Evolutionary conservation across 1,140 invertebrate species (phyloP).

Genomic region (Macrobrachium rosenbergii): DNA sequence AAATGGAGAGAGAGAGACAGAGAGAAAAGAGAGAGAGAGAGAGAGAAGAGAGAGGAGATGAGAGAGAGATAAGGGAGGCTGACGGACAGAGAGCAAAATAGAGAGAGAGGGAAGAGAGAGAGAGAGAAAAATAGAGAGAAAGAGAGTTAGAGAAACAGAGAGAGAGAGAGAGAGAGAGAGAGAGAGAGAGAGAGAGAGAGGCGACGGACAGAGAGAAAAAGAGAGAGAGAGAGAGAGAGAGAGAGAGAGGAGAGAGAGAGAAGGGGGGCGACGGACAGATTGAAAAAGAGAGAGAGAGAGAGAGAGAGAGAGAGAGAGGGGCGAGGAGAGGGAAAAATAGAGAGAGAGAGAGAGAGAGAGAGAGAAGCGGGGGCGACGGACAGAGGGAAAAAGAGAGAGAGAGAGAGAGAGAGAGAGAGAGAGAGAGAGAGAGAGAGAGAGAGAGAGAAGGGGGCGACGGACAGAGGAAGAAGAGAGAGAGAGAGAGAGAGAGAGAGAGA

Average conservation of each 20-base stretch:
- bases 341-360: not conserved
- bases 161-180: not conserved
- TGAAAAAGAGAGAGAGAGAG: too few relatives aligned
- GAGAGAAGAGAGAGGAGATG: not conserved
- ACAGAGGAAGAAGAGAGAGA: not conserved
- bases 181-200: too few relatives aligned
- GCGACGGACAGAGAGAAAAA: too few relatives aligned
- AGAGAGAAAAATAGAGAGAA: not conserved
- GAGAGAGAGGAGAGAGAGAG: not conserved
- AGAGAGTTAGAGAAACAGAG: too few relatives aligned
- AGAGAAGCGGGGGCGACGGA: too few relatives aligned
- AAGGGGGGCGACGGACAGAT: too few relatives aligned
- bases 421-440: not conserved
- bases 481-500: not conserved
- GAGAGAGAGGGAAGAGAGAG: not conserved
- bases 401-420: not conserved
- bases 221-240: not conserved
- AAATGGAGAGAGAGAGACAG: not conserved
- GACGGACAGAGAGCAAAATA: too few relatives aligned
- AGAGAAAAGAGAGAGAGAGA: not conserved
- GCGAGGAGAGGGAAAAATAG: too few relatives aligned
- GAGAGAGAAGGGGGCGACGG: too few relatives aligned
- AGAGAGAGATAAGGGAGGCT: too few relatives aligned
- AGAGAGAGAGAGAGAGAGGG: too few relatives aligned
- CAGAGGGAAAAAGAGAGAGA: too few relatives aligned